phyloP scores from a whole-genome alignment of 2,113 vertebrate species.

The Erinaceus europaeus region DNA sequence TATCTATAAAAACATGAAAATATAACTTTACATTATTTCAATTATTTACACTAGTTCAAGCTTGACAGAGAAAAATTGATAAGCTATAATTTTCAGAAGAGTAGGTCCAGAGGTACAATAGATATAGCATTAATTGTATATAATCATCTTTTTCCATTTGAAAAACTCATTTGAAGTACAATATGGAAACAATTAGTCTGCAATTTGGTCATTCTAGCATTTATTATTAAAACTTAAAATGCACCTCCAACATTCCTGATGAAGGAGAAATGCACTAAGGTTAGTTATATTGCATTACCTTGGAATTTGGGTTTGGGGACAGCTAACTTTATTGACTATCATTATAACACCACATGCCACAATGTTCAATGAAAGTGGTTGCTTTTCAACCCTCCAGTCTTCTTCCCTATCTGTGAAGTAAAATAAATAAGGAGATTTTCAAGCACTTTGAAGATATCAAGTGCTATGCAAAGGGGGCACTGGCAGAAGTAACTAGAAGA shows the following conservation, averaged over 20 bases:
- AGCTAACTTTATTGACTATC: constrained; percentile 15
- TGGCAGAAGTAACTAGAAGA: neutral
- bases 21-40: constrained; percentile 90
- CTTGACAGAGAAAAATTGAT: constrained; percentile 82
- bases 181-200: constrained; percentile 77
- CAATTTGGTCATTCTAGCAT: constrained; percentile 83
- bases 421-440: neutral
- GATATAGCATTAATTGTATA: constrained; percentile 80
- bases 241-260: constrained; percentile 78
- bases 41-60: constrained; percentile 87
- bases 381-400: neutral
- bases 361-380: neutral
- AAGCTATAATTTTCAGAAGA: constrained; percentile 81
- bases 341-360: neutral
- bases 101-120: constrained; percentile 84
- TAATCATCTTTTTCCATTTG: constrained; percentile 64
- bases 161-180: constrained; percentile 74
- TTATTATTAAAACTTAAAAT: constrained; percentile 70
- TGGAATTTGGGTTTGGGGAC: constrained; percentile 46
- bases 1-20: constrained; percentile 91
- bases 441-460: constrained; percentile 35
- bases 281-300: constrained; percentile 33
- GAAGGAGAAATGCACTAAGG: constrained; percentile 71
- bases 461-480: neutral
- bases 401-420: neutral